phyloP scores from a whole-genome alignment of 2,888 invertebrate genomes.

The Antheraea yamamai region DNA sequence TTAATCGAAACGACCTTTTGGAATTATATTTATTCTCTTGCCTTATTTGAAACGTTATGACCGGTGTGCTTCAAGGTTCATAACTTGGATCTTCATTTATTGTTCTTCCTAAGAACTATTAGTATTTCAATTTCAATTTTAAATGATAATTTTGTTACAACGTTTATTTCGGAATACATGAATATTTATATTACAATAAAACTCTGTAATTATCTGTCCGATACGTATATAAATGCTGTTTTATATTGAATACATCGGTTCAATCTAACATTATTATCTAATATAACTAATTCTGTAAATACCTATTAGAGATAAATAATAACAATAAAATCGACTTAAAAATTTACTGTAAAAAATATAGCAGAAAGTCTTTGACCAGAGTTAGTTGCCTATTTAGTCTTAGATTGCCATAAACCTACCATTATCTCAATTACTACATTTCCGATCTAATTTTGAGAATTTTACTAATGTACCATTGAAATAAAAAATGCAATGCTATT shows the following conservation, averaged over 20 bases:
- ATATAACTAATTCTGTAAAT: not conserved
- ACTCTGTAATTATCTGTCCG: not conserved
- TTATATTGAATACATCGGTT: not conserved
- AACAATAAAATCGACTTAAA: too few relatives aligned
- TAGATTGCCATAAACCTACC: too few relatives aligned
- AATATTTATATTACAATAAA: conserved; percentile 2
- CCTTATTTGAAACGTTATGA: not conserved
- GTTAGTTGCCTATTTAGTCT: too few relatives aligned
- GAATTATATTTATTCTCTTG: not conserved
- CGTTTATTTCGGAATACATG: not conserved
- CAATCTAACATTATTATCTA: not conserved
- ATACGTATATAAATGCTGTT: not conserved
- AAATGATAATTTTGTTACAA: not conserved
- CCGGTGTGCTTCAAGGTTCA: not conserved
- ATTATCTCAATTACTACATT: too few relatives aligned
- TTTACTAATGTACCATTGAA: too few relatives aligned
- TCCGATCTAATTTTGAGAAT: too few relatives aligned
- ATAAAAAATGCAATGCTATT: too few relatives aligned
- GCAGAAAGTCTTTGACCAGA: too few relatives aligned
- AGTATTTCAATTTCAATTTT: not conserved
- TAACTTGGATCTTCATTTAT: not conserved
- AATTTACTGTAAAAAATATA: too few relatives aligned
- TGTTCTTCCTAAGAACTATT: not conserved
- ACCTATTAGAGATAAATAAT: not conserved
- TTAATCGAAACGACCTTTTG: conserved; percentile 4